Evolutionary conservation across 2,797 vertebrate species (phyloP).

Genomic region (Sarcophilus harrisii): DNA sequence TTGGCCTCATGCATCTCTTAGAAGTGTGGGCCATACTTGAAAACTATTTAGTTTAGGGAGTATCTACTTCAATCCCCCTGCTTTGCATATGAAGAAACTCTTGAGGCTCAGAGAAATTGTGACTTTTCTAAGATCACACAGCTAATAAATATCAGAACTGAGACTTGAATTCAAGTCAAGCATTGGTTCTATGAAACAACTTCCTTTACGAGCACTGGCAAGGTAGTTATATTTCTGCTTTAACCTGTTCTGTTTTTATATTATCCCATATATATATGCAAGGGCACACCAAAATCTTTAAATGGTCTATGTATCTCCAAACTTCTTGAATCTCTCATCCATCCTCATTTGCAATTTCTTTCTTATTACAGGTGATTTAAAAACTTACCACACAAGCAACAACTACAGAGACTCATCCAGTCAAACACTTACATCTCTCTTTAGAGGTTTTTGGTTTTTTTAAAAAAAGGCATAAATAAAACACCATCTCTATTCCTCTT

Average conservation of each 20-base stretch:
- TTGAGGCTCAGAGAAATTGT: background rate
- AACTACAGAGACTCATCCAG: background rate
- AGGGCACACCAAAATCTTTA: background rate
- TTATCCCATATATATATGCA: background rate
- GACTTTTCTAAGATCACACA: background rate
- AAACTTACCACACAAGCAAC: conserved; percentile 21
- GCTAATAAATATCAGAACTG: background rate
- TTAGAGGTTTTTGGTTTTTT: conserved; percentile 35
- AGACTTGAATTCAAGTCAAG: background rate
- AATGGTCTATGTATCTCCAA: background rate
- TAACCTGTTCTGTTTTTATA: background rate
- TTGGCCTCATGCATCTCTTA: background rate
- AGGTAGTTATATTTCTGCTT: background rate
- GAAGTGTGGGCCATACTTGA: background rate
- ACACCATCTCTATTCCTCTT: background rate
- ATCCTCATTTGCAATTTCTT: background rate
- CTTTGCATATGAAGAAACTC: background rate
- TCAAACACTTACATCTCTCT: background rate
- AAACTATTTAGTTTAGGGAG: background rate
- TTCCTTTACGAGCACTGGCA: accelerated
- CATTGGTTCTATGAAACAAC: no score
- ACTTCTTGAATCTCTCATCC: background rate
- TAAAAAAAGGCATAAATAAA: background rate
- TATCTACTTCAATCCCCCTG: background rate
- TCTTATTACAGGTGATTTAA: conserved; percentile 14